Evolutionary conservation across 2,888 invertebrate species (phyloP).

Genomic region (Nebria brevicollis): DNA sequence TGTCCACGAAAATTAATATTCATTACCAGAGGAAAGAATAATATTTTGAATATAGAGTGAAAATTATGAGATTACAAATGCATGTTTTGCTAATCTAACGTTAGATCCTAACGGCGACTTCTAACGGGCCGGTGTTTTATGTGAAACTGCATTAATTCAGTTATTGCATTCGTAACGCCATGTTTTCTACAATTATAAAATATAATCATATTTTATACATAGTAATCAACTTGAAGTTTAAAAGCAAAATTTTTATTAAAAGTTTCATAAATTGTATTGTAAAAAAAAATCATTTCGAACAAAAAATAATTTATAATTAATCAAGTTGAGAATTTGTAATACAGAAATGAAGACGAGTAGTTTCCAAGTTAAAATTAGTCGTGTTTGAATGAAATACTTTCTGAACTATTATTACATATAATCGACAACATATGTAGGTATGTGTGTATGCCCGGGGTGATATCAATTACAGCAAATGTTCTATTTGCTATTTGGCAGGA

Average conservation of each 20-base stretch:
- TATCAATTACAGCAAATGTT: no score
- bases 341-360: not conserved
- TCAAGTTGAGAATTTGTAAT: not conserved
- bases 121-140: not conserved
- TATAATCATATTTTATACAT: not conserved
- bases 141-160: conserved; percentile 18
- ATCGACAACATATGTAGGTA: no score
- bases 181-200: not conserved
- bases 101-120: not conserved
- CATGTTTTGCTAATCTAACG: not conserved
- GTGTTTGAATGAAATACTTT: no score
- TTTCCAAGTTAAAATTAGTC: not conserved
- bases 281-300: no score
- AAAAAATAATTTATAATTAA: not conserved
- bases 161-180: conserved; percentile 2
- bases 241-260: no score
- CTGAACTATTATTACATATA: no score
- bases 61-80: not conserved
- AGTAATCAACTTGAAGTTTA: no score
- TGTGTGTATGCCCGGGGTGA: no score
- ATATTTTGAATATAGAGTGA: not conserved
- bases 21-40: not conserved
- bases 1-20: not conserved
- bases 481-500: not conserved
- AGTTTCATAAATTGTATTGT: no score